A percentile compares a stretch with the other conserved stretches of the same genome.
Conservation (phyloP, 2,888 invertebrate genomes). For the Quadriops clusia region DNA sequence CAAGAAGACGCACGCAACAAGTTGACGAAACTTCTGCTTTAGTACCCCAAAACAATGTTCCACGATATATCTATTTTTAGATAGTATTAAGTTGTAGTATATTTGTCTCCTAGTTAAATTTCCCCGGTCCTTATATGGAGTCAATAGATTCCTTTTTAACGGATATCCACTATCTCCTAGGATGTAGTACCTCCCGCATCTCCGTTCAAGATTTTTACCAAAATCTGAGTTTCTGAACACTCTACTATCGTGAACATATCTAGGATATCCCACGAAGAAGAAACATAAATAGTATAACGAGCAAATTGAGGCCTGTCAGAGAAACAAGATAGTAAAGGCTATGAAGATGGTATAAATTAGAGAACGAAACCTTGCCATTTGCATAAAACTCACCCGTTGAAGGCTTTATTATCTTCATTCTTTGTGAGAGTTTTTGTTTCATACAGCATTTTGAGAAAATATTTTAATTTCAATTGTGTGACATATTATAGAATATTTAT, state of each 20-base stretch:
- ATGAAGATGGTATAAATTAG: no score
- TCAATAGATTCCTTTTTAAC: slow-evolving; percentile 7
- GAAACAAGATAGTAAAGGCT: slow-evolving; percentile 9
- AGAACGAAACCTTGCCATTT: no score
- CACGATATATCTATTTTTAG: slow-evolving; percentile 9
- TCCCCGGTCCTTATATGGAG: slow-evolving; percentile 7
- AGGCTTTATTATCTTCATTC: no score
- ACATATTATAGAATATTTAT: no score
- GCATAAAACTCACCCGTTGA: no score
- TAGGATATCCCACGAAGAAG: slow-evolving; percentile 10
- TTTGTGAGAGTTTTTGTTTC: no score
- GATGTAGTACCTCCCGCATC: slow-evolving; percentile 3
- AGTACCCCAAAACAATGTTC: slow-evolving; percentile 10
- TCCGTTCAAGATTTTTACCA: neutral
- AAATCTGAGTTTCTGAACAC: slow-evolving; percentile 4
- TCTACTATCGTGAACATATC: slow-evolving; percentile 9
- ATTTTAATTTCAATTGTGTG: no score
- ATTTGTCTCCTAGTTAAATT: slow-evolving; percentile 6
- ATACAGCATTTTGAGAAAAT: no score
- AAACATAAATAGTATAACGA: slow-evolving; percentile 6
- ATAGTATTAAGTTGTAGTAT: slow-evolving; percentile 9
- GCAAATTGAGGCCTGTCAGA: slow-evolving; percentile 6
- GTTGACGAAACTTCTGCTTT: slow-evolving; percentile 12
- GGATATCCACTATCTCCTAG: slow-evolving; percentile 1
- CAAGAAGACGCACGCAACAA: no score